Evolutionary conservation across 2,797 vertebrate species (phyloP).

Genomic region (Peromyscus eremicus): DNA sequence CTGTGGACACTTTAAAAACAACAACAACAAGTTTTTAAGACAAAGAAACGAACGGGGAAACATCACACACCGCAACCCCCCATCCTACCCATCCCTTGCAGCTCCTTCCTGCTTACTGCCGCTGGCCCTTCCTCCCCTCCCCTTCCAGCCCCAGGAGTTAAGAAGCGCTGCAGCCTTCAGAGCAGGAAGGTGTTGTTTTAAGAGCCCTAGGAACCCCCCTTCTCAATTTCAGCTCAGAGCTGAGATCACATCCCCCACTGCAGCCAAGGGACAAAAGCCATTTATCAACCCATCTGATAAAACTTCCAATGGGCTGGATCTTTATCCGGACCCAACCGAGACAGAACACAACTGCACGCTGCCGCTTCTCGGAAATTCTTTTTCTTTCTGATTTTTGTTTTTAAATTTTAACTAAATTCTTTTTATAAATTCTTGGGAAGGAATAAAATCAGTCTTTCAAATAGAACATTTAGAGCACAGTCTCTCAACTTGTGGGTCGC

Average conservation of each 20-base stretch:
- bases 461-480: neutral
- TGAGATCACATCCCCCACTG: conserved; percentile 76
- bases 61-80: too few relatives aligned
- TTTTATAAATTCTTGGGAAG: neutral
- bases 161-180: conserved; percentile 70
- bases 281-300: conserved; percentile 88
- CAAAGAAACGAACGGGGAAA: neutral
- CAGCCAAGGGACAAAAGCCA: conserved; percentile 85
- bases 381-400: conserved; percentile 4
- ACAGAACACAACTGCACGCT: conserved; percentile 21
- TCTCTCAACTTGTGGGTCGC: neutral
- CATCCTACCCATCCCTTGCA: neutral
- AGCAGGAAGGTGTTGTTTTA: conserved; percentile 76
- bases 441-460: neutral
- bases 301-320: conserved; percentile 85
- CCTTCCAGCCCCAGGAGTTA: conserved; percentile 6
- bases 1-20: neutral
- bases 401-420: neutral
- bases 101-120: neutral
- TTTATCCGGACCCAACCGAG: conserved; percentile 81
- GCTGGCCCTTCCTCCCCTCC: neutral
- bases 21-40: neutral
- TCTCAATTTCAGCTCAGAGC: conserved; percentile 79
- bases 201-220: conserved; percentile 74
- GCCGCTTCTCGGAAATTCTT: accelerated